Conservation (phyloP, 2,888 invertebrate species). For the Ophonus ardosiacus region DNA sequence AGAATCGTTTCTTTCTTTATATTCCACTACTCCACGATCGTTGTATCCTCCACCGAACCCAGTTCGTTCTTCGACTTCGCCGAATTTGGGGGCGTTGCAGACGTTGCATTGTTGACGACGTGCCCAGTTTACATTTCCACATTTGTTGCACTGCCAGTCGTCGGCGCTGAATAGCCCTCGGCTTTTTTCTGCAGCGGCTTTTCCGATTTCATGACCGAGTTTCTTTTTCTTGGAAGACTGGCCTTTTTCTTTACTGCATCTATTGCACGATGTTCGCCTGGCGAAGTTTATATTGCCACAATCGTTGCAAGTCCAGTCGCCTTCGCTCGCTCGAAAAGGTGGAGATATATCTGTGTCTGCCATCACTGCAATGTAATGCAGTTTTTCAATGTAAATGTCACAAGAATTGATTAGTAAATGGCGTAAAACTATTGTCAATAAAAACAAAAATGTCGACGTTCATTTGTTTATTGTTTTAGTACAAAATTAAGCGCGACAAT, state of each 20-base stretch:
- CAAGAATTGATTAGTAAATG: not conserved
- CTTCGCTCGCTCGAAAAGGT: conserved; percentile 72
- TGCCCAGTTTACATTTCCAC: conserved; percentile 99
- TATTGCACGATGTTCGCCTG: conserved; percentile 91
- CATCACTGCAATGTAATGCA: conserved; percentile 50
- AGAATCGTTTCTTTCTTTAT: conserved; percentile 91
- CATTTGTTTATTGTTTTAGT: conserved; percentile 4
- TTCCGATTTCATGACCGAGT: conserved; percentile 97
- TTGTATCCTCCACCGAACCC: conserved; percentile 95
- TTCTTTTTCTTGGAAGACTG: conserved; percentile 85
- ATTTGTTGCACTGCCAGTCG: conserved; percentile 99
- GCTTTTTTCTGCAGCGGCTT: conserved; percentile 98
- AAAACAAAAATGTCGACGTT: conserved; percentile 10
- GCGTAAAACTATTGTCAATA: not conserved
- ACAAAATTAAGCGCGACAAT: not conserved
- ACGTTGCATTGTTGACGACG: conserved; percentile 97
- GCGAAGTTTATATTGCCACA: conserved; percentile 98
- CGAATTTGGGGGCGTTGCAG: conserved; percentile 98
- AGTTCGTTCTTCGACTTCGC: conserved; percentile 90
- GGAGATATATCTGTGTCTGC: conserved; percentile 53
- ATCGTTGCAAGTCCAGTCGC: conserved; percentile 83
- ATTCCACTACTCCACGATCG: conserved; percentile 97
- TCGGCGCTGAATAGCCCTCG: conserved; percentile 97
- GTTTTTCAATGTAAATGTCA: conserved; percentile 9
- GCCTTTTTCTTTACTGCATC: conserved; percentile 88